Evolutionary conservation across 2,888 invertebrate species (phyloP).

Genomic region (Hydrotaea diabolus): DNA sequence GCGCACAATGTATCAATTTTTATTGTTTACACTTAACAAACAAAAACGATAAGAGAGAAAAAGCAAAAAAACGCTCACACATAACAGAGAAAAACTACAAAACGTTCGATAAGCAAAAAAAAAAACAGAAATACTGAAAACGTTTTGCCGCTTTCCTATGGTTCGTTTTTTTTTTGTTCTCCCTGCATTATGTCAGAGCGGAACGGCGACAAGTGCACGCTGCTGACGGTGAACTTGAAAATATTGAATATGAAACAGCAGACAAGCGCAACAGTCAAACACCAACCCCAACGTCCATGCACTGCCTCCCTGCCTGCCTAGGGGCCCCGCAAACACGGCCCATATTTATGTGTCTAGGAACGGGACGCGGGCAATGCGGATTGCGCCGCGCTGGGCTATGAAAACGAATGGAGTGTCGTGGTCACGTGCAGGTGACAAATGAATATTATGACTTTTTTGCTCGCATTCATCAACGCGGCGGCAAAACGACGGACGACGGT

Average conservation of each 20-base stretch:
- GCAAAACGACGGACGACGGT: too few species aligned
- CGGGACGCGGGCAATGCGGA: neutral
- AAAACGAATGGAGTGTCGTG: neutral
- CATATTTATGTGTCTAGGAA: neutral
- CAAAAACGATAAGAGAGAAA: conserved; percentile 45
- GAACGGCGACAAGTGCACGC: neutral
- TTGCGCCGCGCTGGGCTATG: neutral
- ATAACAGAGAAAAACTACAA: neutral
- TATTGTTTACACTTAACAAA: conserved; percentile 44
- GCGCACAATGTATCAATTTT: conserved; percentile 60
- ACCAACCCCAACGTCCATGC: neutral
- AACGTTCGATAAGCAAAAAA: conserved; percentile 18
- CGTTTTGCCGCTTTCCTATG: neutral
- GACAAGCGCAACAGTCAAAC: neutral
- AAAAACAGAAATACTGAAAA: conserved; percentile 10
- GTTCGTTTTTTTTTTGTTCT: neutral
- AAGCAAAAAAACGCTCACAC: neutral
- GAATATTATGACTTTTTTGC: conserved; percentile 14
- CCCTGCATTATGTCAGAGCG: conserved; percentile 16
- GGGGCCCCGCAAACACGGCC: neutral
- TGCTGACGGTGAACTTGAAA: conserved; percentile 16
- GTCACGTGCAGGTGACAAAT: conserved; percentile 59
- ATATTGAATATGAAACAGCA: neutral
- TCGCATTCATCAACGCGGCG: neutral
- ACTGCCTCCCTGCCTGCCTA: neutral